phyloP scores from a whole-genome alignment of 2,113 vertebrate species.

The Sclerurus mexicanus region DNA sequence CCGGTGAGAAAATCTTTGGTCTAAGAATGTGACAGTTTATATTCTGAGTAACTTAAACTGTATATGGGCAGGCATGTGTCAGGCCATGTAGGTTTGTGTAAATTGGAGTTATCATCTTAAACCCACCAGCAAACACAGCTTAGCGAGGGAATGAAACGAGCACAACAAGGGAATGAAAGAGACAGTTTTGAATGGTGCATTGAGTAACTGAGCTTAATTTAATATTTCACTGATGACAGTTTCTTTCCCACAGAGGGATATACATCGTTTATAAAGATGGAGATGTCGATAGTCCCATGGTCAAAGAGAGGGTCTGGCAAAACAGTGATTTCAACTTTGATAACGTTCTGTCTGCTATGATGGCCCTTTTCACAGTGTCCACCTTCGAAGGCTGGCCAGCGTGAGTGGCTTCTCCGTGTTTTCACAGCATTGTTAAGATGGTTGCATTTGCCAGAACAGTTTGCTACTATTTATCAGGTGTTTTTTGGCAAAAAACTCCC shows the following conservation, averaged over 20 bases:
- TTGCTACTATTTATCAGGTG: background rate
- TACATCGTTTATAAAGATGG: constrained; percentile 97
- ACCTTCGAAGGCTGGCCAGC: constrained; percentile 98
- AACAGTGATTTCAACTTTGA: constrained; percentile 99
- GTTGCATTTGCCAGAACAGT: background rate
- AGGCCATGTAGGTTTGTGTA: background rate
- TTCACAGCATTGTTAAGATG: background rate
- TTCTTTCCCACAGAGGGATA: constrained; percentile 79
- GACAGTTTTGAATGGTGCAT: background rate
- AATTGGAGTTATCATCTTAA: background rate
- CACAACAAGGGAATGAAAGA: background rate
- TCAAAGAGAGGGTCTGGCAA: constrained; percentile 90
- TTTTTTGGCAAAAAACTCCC: background rate
- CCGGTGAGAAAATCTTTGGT: constrained; percentile 78
- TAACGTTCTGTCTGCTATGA: constrained; percentile 97
- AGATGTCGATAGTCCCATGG: constrained; percentile 90
- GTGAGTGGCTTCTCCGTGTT: constrained; percentile 74
- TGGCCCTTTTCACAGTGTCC: constrained; percentile 98
- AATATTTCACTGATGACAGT: background rate
- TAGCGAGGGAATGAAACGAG: background rate
- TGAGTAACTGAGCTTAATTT: background rate
- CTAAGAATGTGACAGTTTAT: background rate
- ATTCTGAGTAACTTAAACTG: background rate
- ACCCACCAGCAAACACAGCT: background rate
- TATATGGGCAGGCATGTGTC: background rate